Conservation (phyloP, 2,797 vertebrate genomes). For the Cuniculus paca region DNA sequence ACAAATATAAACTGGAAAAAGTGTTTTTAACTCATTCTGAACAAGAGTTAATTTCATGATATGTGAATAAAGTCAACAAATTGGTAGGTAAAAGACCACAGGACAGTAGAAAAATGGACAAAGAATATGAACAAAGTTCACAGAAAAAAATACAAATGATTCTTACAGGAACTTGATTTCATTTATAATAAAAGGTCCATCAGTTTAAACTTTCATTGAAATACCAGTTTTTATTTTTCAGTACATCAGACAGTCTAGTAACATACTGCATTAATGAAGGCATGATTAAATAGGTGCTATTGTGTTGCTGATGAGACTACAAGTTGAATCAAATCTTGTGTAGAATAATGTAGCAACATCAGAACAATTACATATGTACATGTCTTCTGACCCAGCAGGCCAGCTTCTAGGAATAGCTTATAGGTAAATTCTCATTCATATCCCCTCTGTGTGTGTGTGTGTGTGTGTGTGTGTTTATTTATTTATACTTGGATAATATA, state of each 20-base stretch:
- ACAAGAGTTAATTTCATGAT: constrained; percentile 1
- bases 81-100: not conserved
- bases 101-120: constrained; percentile 25
- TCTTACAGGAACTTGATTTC: constrained; percentile 32
- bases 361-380: not conserved
- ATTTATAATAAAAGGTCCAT: not conserved
- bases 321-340: constrained; percentile 9
- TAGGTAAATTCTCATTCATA: not conserved
- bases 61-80: constrained; percentile 27
- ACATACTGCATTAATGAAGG: not conserved
- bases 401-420: constrained; percentile 17
- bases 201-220: not conserved
- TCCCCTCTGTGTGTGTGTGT: not conserved
- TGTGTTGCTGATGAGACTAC: not conserved
- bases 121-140: constrained; percentile 25
- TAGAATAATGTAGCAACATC: constrained; percentile 29
- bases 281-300: not conserved
- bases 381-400: not conserved
- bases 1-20: constrained; percentile 36
- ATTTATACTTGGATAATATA: not conserved
- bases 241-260: constrained; percentile 16
- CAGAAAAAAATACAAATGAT: constrained; percentile 54
- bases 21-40: constrained; percentile 25
- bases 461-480: not conserved
- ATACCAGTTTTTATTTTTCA: constrained; percentile 33